Evolutionary conservation across 2,113 vertebrate species (phyloP), one percentile per base, ranked within the genome.

Genomic region (Rhombomys opimus): DNA sequence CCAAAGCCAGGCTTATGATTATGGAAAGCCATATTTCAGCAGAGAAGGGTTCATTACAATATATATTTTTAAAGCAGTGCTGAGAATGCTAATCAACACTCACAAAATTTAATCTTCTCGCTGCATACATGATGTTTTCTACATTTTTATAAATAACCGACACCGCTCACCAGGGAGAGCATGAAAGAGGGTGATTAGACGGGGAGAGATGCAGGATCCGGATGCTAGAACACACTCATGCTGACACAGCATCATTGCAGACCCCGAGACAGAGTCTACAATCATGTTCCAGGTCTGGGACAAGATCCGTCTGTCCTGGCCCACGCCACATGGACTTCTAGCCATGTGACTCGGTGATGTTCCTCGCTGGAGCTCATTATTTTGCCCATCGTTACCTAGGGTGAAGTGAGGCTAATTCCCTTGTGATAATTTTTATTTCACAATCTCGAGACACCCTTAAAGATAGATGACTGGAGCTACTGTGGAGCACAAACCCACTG

Each of bases 71-170:
- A 95, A 96, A 93, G 89, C 82, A 85, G 73, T 72, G 77, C 86
- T 96, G 93, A 94, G 95, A 96, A 96, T 95, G 82, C 87, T 97
- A 95, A 97, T 96, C 89, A 94, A 72, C 93, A 89, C 68, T 97
- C 91, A 93, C 82, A 82, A 93, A 91, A 92, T 89, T 73, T 86
- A 92, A 97, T 97, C 90, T 96, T 96, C 96, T 95, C 94, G 1
- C 96, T 95, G 94, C 90, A 89, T 82, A 85, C 77, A 82, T 86
- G 96, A 95, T 97, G 88, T 41, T 94, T 96, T 82, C 95, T 94
- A 54, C 90, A 86, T 94, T 94, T 91, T 95, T 96, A 98, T 89
- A 96, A 95, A 93, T 93, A 95, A 93, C 52, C 5, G 75, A 14
- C 67, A 18, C 84, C 59, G 52, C 67, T 96, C 72, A 82, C 77